Percentiles rank a stretch among this genome's conserved stretches.
Evolutionary conservation across 2,888 invertebrate genomes (phyloP).

Genomic region (Nomada ferruginata): DNA sequence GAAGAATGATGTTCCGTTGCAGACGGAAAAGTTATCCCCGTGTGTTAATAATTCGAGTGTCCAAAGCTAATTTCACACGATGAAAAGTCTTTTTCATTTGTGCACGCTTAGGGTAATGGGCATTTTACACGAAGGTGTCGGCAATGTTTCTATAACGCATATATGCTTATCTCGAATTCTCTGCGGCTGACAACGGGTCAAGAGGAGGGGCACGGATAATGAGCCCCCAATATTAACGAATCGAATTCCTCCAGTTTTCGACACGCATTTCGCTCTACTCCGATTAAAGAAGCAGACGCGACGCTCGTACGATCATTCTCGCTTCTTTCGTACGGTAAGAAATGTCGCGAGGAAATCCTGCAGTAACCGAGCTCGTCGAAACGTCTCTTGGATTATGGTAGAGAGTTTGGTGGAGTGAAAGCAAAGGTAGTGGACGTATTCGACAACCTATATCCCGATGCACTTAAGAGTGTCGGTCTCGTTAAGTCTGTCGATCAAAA

Average conservation of each 20-base stretch:
- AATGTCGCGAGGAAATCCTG: neutral
- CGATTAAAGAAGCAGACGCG: slow-evolving; percentile 34
- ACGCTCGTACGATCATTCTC: neutral
- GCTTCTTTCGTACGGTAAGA: neutral
- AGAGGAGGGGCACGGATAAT: slow-evolving; percentile 31
- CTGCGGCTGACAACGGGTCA: neutral
- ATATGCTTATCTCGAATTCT: slow-evolving; percentile 34
- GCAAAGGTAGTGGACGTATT: too few species aligned
- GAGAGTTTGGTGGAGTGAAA: neutral
- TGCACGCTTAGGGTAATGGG: too few species aligned
- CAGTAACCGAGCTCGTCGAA: neutral
- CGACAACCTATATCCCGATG: neutral
- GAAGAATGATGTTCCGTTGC: neutral
- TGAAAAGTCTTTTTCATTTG: neutral
- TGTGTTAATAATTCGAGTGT: neutral
- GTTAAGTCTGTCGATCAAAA: neutral
- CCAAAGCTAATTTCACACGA: neutral
- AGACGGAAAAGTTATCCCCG: neutral
- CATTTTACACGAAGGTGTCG: neutral
- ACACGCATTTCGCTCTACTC: slow-evolving; percentile 1
- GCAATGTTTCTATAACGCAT: neutral
- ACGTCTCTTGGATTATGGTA: neutral
- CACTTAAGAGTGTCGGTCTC: neutral
- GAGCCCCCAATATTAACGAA: slow-evolving; percentile 37
- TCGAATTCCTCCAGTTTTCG: slow-evolving; percentile 15